Conservation (phyloP, 2,888 invertebrate genomes). For the Globia sparganii region DNA sequence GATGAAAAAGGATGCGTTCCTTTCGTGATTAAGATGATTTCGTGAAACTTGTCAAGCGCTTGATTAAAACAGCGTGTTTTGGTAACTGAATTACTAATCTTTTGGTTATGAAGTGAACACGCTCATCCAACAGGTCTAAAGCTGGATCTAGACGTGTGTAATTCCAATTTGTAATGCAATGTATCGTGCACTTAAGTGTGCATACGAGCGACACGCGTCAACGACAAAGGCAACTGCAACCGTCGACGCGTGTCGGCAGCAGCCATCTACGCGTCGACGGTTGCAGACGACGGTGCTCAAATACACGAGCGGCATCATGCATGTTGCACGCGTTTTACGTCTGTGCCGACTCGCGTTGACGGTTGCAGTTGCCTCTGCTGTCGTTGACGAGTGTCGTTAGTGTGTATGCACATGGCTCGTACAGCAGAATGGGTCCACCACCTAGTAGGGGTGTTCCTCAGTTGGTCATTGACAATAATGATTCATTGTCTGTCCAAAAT, state of each 20-base stretch:
- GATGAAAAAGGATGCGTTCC: slow-evolving; percentile 51
- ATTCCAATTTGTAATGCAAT: not conserved
- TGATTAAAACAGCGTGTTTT: too few species aligned
- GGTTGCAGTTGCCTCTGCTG: too few species aligned
- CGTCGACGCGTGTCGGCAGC: not conserved
- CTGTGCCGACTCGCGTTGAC: too few species aligned
- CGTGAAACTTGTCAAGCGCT: too few species aligned
- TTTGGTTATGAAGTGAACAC: slow-evolving; percentile 25
- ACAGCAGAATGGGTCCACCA: not conserved
- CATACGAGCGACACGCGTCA: not conserved
- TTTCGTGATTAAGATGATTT: slow-evolving; percentile 4
- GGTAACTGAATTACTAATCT: not conserved
- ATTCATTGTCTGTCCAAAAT: not conserved
- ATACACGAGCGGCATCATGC: not conserved
- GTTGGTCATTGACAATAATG: too few species aligned
- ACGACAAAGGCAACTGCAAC: not conserved
- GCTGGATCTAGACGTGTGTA: not conserved
- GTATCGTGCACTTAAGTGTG: not conserved
- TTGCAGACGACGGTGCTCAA: too few species aligned
- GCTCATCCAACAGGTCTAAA: not conserved
- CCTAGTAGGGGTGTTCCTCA: too few species aligned
- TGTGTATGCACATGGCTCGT: too few species aligned
- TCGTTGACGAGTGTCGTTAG: too few species aligned
- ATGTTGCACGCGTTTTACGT: not conserved
- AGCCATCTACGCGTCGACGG: too few species aligned